Conservation (phyloP, 2,888 invertebrate species). For the Chloroclystis v-ata region DNA sequence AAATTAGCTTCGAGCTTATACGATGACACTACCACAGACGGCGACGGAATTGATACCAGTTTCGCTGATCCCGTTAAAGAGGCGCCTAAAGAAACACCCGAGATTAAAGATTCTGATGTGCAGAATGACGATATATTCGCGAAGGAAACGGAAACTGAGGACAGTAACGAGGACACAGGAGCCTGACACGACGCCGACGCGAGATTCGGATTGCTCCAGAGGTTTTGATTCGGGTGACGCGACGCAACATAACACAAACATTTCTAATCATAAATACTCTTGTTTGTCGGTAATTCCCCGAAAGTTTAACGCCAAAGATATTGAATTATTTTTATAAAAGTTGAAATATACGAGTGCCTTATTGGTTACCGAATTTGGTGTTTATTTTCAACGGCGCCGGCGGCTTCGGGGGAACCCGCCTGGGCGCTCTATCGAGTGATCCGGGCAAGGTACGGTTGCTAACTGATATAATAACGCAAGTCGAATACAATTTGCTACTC, state of each 20-base stretch:
- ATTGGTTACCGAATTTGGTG: slow-evolving; percentile 70
- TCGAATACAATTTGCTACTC: slow-evolving; percentile 50
- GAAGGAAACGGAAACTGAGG: slow-evolving; percentile 23
- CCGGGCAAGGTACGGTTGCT: slow-evolving; percentile 87
- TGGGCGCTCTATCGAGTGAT: slow-evolving; percentile 88
- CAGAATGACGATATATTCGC: slow-evolving; percentile 46
- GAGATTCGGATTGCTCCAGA: slow-evolving; percentile 64
- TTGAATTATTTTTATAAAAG: slow-evolving; percentile 64
- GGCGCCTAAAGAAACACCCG: background rate
- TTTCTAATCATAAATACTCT: background rate
- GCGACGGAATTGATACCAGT: slow-evolving; percentile 54
- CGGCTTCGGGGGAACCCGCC: slow-evolving; percentile 79
- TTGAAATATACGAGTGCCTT: slow-evolving; percentile 77
- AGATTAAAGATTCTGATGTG: slow-evolving; percentile 17
- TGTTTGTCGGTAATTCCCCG: slow-evolving; percentile 24
- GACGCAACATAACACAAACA: no score
- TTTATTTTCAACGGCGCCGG: slow-evolving; percentile 60
- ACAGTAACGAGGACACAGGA: slow-evolving; percentile 33
- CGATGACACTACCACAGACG: slow-evolving; percentile 40
- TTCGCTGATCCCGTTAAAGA: slow-evolving; percentile 36
- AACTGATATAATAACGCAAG: slow-evolving; percentile 55
- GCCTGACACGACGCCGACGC: slow-evolving; percentile 56
- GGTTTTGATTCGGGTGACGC: slow-evolving; percentile 73
- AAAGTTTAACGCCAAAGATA: slow-evolving; percentile 67
- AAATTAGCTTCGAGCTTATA: slow-evolving; percentile 37